These are phyloP conservation scores for Phenganax stokvisi DNA, from an alignment of 92 coral and sea anemone genomes.

Conservation along the genomic window DNA sequence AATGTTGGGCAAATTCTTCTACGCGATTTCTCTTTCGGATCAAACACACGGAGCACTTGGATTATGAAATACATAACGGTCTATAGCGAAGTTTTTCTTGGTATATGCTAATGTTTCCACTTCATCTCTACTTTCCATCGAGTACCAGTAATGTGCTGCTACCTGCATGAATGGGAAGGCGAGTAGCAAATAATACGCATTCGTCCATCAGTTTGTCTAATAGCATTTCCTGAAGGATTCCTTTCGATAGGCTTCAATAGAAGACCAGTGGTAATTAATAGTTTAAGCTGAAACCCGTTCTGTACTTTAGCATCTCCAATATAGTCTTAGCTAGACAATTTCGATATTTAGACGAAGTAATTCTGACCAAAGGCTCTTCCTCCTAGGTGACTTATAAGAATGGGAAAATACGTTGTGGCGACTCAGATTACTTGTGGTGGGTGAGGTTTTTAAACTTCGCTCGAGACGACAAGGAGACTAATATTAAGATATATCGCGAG, in stretches of 20 bases:
- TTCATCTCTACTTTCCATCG: not conserved
- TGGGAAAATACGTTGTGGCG: slow-evolving; percentile 74
- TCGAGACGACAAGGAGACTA: slow-evolving; percentile 66
- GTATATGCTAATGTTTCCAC: no score
- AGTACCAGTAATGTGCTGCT: not conserved
- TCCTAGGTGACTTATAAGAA: slow-evolving; percentile 71
- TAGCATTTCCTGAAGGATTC: not conserved
- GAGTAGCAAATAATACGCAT: not conserved
- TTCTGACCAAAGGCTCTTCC: not conserved
- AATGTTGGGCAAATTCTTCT: not conserved
- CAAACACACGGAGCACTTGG: no score
- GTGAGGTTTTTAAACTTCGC: slow-evolving; percentile 84
- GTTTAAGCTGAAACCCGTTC: no score
- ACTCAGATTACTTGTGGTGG: slow-evolving; percentile 78
- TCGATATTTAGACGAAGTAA: not conserved
- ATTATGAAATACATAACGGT: no score
- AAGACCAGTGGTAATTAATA: no score
- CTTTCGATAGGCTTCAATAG: no score
- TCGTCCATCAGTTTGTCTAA: not conserved
- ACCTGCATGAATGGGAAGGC: slow-evolving; percentile 12
- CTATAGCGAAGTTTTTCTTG: no score
- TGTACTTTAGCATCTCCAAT: no score
- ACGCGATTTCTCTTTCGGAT: no score
- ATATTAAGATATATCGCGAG: slow-evolving; percentile 69
- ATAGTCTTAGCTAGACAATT: not conserved